These are phyloP conservation scores for Neodontobutis hainanensis DNA, from an alignment of 2,113 vertebrate genomes.

Conservation along the genomic window DNA sequence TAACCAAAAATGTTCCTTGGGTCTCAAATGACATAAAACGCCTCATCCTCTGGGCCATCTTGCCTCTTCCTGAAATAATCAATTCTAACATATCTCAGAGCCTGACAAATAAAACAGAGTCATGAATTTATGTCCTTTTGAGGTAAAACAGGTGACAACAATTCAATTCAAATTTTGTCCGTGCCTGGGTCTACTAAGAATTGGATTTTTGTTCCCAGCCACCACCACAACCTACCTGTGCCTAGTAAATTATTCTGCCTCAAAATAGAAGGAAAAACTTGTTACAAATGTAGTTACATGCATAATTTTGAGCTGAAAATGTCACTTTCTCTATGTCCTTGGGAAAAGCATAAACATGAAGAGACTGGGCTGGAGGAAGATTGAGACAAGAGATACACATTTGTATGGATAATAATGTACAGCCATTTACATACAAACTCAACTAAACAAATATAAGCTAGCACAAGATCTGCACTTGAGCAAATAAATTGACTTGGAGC, in stretches of 20 bases:
- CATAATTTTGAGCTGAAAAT: not conserved
- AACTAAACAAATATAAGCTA: conserved; percentile 48
- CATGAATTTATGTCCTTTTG: no score
- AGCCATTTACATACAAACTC: conserved; percentile 52
- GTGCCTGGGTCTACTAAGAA: no score
- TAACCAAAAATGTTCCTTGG: no score
- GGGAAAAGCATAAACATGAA: not conserved
- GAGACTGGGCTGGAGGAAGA: conserved; percentile 18
- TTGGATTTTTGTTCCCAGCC: not conserved
- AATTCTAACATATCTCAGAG: no score
- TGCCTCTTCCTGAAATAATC: no score
- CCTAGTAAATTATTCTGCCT: not conserved
- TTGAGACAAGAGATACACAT: conserved; percentile 34
- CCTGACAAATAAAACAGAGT: no score
- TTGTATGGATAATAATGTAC: conserved; percentile 44
- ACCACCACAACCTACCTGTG: not conserved
- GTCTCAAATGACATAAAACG: no score
- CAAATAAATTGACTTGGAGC: conserved; percentile 63
- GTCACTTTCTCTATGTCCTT: conserved; percentile 6
- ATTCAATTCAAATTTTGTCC: no score
- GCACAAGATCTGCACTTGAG: conserved; percentile 65
- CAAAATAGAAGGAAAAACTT: conserved; percentile 21
- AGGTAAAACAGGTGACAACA: no score
- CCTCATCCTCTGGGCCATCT: no score
- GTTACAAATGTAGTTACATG: conserved; percentile 47